A percentile compares a stretch with the other conserved stretches of the same genome.
Conservation (phyloP, 2,113 vertebrate genomes). For the Tragelaphus imberbis region DNA sequence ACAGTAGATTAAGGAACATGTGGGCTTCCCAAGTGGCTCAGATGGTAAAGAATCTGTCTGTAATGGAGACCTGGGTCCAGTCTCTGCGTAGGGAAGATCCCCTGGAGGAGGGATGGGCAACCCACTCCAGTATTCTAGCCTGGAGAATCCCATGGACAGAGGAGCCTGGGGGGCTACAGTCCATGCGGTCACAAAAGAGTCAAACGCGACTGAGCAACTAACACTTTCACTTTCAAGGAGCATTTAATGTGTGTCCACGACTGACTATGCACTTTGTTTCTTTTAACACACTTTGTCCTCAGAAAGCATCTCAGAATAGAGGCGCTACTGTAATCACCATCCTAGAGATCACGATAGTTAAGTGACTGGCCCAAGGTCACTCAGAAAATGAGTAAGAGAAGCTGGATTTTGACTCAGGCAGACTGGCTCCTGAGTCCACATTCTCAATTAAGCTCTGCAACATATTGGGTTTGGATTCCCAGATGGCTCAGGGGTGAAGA, state of each 20-base stretch:
- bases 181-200: background rate
- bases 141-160: background rate
- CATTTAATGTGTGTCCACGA: background rate
- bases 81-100: background rate
- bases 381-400: background rate
- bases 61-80: background rate
- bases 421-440: background rate
- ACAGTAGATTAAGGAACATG: background rate
- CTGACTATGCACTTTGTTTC: background rate
- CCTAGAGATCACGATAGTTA: background rate
- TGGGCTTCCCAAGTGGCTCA: background rate
- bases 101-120: background rate
- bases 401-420: background rate
- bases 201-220: background rate
- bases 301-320: background rate
- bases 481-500: background rate
- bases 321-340: background rate
- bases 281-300: background rate
- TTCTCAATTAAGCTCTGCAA: background rate
- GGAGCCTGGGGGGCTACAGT: background rate
- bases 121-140: background rate
- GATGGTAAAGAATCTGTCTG: background rate
- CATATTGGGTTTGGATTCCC: background rate
- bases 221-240: background rate
- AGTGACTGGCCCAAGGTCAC: background rate